Base-by-base conservation (phyloP, 2,113 vertebrate genomes). In the Chaetodon trifascialis region DNA sequence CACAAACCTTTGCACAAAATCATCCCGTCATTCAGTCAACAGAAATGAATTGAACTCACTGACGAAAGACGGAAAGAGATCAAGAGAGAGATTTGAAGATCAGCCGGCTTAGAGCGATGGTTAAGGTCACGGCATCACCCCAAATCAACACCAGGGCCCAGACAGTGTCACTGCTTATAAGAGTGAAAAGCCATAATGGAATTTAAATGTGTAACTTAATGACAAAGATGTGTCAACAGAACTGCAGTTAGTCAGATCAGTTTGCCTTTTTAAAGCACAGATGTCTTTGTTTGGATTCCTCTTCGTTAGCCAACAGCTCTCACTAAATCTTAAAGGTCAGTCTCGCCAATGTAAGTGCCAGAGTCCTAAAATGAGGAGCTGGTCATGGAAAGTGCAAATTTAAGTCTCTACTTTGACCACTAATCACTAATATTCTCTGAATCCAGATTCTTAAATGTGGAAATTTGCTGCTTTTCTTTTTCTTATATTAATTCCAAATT, bases 11-110 rank as follows among this genome's bases (percentile, higher is more conserved):
- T 46, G 17, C 25, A 23, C 30, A 38, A 66, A 69, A 19, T 2
- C 17, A 21, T 11, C 1, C 17, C 5, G 25, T 25, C 19, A 1
- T 19, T 16, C 17, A 68, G 7, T 0, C 4, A 38, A 40, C n/a
- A 44, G 17, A 75, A 47, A 23, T 62, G 54, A 0, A 40, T 8
- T 46, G 14, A 63, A 38, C 5, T 54, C 1, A 3, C 21, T 73
- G 81, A 83, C 59, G 30, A 73, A 79, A 74, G 12, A 38, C 16
- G 5, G 15, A 25, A 49, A 0, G 15, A 62, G 75, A 67, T 62
- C 46, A 66, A 59, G 42, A 36, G 51, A 54, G 71, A 75, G 72
- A 74, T 64, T 64, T 63, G 64, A 46, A 55, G 56, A 55, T 23
- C 0, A 16, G 40, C 52, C 17, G 25, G 3, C 46, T 52, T 65